Evolutionary conservation across 2,113 vertebrate species (phyloP), one percentile per base, ranked within the genome.

Genomic region (Ranitomeya variabilis): DNA sequence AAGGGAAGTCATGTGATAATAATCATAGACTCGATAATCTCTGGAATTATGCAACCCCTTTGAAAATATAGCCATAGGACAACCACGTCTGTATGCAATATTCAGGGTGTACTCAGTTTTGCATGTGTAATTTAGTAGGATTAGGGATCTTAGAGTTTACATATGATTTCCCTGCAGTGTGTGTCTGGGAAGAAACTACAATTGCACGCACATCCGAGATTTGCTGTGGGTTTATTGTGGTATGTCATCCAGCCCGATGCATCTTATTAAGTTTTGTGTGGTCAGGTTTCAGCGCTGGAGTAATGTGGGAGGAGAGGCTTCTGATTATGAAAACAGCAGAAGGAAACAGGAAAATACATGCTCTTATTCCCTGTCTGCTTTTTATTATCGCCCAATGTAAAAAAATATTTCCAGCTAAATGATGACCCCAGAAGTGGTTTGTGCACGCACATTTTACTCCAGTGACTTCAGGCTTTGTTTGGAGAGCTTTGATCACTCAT

Each of bases 281-380:
- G 86, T 90, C 89, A 83, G 90, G 80, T 90, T 91, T 93, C 91
- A 93, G 10, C 86, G 79, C 86, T 79, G 92, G 91, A 90, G 77
- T 69, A 57, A 79, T 80, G 86, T 80, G 86, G 89, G 91, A 91
- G 92, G 91, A 93, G 93, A 91, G 92, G 92, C 91, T 74, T 74
- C 6, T 88, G 91, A 91, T 92, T 91, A 91, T 88, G 90, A 90
- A 93, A 93, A 94, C 90, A 91, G 71, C n/a, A 51, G 91, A 90
- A 94, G 92, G 92, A 94, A 94, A 92, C 94, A 92, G 93, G 91
- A 94, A 93, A 92, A 92, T 90, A 92, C 89, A 90, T 91, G 91
- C 91, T 92, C 92, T 90, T 91, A 91, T 91, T 92, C 91, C 89
- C 91, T 92, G 88, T 94, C 90, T 94, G 93, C 93, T 92, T 94